Base-by-base conservation (phyloP, 2,888 invertebrate genomes). In the Tinea trinotella region DNA sequence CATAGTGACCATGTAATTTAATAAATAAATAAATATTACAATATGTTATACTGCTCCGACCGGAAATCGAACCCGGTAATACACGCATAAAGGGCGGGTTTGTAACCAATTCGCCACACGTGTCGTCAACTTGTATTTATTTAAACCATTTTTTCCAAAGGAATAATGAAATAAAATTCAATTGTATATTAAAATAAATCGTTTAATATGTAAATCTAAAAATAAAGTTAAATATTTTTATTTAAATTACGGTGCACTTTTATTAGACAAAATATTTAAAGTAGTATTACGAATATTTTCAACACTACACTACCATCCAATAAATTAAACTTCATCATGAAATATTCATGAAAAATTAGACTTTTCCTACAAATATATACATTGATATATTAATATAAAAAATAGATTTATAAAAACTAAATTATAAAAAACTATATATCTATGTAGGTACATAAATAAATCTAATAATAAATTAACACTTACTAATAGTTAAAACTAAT, bases 381-480 rank as follows among this genome's bases (percentile, higher is more conserved):
- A 46, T 19, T 19, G 15, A 46, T 46, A 46, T 46, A 46, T 19
- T 19, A 46, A 46, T 17, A 19, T 46, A 46, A 13, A 40, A 15
- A 40, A 2, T 2, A 40, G n/a, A 4, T 40, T 13, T 40, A 6
- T 40, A 40, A n/a, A 40, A 40, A 40, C 13, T 40, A 40, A 40
- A n/a, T 40, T 15, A 6, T 13, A n/a, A 40, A 13, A 30, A 40
- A 40, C 40, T 40, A 40, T 40, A 13, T n/a, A 40, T 19, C 4
- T 36, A 6, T 12, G 4, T n/a, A n/a, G n/a, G n/a, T n/a, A n/a
- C n/a, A 44, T 44, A 46, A 46, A 46, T 46, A 24, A 24, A 50
- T 50, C 50, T 50, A 24, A 50, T 53, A 78, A 80, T 80, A 80
- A 78, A 73, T 79, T 81, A 83, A 74, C 73, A 69, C 76, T 76